Evolutionary conservation across 2,888 invertebrate species (phyloP).

Genomic region (Lasioglossum zephyrum): DNA sequence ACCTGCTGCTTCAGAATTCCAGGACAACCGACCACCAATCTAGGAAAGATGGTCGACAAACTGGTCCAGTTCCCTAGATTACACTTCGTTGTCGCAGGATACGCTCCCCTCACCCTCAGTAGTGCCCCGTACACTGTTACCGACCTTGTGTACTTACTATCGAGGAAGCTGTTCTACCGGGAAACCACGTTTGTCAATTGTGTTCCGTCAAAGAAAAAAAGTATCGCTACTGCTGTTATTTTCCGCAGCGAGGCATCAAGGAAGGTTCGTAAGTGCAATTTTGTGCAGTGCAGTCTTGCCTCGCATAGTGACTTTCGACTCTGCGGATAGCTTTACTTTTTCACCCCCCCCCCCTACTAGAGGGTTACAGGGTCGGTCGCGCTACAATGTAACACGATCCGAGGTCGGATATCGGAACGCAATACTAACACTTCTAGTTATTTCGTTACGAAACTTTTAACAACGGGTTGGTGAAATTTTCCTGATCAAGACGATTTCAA

Average conservation of each 20-base stretch:
- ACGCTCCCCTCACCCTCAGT: slow-evolving; percentile 89
- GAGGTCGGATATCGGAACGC: no score
- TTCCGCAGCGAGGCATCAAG: slow-evolving; percentile 88
- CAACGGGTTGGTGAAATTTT: no score
- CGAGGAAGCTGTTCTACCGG: slow-evolving; percentile 90
- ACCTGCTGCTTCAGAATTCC: slow-evolving; percentile 88
- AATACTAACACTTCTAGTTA: no score
- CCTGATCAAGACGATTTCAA: no score
- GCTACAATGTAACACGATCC: no score
- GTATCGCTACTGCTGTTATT: slow-evolving; percentile 89
- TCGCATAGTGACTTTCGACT: no score
- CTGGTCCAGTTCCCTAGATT: slow-evolving; percentile 96
- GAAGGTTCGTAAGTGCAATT: slow-evolving; percentile 49
- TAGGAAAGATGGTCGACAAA: slow-evolving; percentile 95
- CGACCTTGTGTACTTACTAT: no score
- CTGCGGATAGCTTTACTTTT: no score
- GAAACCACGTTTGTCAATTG: slow-evolving; percentile 91
- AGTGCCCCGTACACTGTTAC: slow-evolving; percentile 80
- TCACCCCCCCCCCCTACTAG: no score
- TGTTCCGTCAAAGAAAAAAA: slow-evolving; percentile 89
- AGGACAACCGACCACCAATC: slow-evolving; percentile 95
- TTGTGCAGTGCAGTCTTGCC: neutral
- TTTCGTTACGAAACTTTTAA: no score
- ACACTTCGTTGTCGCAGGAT: slow-evolving; percentile 94
- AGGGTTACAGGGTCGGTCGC: no score